Evolutionary conservation across 2,888 invertebrate species (phyloP).

Genomic region (Oligia latruncula): DNA sequence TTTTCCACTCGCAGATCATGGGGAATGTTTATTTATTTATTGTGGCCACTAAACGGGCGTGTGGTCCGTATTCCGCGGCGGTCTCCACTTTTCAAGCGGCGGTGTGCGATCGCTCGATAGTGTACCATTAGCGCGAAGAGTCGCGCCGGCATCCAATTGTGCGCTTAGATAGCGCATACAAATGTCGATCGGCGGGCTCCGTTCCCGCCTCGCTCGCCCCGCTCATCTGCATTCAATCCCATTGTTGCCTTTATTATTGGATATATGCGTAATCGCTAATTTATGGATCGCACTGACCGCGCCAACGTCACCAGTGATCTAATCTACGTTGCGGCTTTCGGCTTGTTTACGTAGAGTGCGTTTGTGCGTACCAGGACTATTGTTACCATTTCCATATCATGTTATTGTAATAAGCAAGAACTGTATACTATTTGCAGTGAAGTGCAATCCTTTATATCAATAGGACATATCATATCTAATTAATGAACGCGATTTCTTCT

Average conservation of each 20-base stretch:
- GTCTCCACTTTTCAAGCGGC: constrained; percentile 86
- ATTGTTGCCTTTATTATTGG: constrained; percentile 89
- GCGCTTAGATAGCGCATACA: constrained; percentile 90
- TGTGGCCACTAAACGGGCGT: constrained; percentile 82
- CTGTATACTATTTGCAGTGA: constrained; percentile 14
- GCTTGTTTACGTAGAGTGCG: constrained; percentile 50
- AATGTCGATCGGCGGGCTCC: constrained; percentile 86
- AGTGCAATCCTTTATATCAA: constrained; percentile 16
- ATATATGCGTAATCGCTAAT: constrained; percentile 88
- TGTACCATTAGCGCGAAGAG: constrained; percentile 90
- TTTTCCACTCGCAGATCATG: constrained; percentile 64
- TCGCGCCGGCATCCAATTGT: constrained; percentile 90
- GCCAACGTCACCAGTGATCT: constrained; percentile 72
- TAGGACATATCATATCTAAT: constrained; percentile 49
- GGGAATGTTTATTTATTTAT: constrained; percentile 84
- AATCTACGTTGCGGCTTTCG: constrained; percentile 60
- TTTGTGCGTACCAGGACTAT: constrained; percentile 36
- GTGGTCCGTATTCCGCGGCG: constrained; percentile 86
- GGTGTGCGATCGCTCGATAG: constrained; percentile 87
- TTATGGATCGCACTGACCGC: constrained; percentile 83
- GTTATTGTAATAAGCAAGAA: constrained; percentile 52
- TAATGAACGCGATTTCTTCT: constrained; percentile 39
- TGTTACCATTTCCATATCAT: constrained; percentile 46
- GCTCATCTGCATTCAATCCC: constrained; percentile 90
- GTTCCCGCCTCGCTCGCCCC: constrained; percentile 76